A percentile compares a stretch with the other conserved stretches of the same genome.
Evolutionary conservation across 1,140 invertebrate genomes (phyloP).

Genomic region (Megathymus violae): DNA sequence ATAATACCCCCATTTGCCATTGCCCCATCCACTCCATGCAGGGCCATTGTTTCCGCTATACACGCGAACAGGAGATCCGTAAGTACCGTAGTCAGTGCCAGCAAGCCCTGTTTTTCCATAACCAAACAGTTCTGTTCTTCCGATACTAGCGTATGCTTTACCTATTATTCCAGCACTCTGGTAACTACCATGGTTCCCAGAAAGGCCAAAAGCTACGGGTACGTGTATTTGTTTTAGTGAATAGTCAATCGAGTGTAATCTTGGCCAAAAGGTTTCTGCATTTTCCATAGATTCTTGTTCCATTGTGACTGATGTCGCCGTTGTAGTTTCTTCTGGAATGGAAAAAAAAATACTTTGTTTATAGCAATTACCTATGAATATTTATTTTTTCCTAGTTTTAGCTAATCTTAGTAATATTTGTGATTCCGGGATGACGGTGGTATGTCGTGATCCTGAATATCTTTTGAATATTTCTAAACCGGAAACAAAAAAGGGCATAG

Average conservation of each 20-base stretch:
- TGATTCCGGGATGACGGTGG: too few relatives aligned
- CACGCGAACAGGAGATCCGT: slow-evolving; percentile 50
- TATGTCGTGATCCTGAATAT: too few relatives aligned
- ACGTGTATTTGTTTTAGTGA: slow-evolving; percentile 54
- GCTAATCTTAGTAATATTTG: too few relatives aligned
- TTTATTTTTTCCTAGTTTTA: too few relatives aligned
- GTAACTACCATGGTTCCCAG: slow-evolving; percentile 59
- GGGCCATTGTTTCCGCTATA: slow-evolving; percentile 52
- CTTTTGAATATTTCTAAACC: too few relatives aligned
- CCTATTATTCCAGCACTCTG: slow-evolving; percentile 49
- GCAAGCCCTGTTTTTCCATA: slow-evolving; percentile 53
- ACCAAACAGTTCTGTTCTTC: slow-evolving; percentile 35
- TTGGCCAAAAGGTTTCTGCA: slow-evolving; percentile 67
- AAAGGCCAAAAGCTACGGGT: slow-evolving; percentile 65
- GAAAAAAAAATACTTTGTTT: too few relatives aligned
- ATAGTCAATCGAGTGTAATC: slow-evolving; percentile 44
- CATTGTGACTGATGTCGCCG: slow-evolving; percentile 21
- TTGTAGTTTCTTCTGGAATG: slow-evolving; percentile 25
- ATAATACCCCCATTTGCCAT: slow-evolving; percentile 78
- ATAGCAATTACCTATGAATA: too few relatives aligned
- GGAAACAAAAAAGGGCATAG: too few relatives aligned
- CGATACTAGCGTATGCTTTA: slow-evolving; percentile 53
- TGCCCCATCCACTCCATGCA: slow-evolving; percentile 73
- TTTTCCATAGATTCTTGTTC: slow-evolving; percentile 44
- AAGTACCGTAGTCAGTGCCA: slow-evolving; percentile 56